Evolutionary conservation across 2,113 vertebrate species (phyloP).

Genomic region (Agapornis roseicollis): DNA sequence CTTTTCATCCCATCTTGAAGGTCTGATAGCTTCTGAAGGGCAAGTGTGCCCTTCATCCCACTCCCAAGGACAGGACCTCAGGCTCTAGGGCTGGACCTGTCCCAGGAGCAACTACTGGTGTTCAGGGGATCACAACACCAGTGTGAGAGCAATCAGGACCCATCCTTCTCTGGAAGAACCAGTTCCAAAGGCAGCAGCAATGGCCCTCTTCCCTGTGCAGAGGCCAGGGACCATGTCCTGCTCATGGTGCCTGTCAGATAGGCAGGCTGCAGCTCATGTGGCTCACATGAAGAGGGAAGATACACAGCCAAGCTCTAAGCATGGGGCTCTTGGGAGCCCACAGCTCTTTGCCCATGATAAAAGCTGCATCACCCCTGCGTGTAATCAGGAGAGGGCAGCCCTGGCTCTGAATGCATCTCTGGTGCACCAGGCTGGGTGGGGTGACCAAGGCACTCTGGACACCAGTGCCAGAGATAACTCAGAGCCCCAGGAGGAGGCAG

Average conservation of each 20-base stretch:
- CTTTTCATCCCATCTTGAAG: not conserved
- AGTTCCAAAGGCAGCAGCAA: not conserved
- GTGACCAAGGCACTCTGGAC: slow-evolving; percentile 10
- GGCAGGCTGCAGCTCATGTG: not conserved
- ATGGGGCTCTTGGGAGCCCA: not conserved
- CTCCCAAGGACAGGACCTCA: too few relatives aligned
- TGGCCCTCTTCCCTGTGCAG: not conserved
- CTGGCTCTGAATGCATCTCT: slow-evolving; percentile 5
- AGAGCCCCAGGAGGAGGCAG: not conserved
- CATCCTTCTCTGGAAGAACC: not conserved
- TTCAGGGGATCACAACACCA: not conserved
- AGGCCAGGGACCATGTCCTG: not conserved
- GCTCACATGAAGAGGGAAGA: not conserved
- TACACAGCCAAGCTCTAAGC: accelerated
- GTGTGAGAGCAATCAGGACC: not conserved
- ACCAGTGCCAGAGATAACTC: not conserved
- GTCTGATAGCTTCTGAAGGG: not conserved
- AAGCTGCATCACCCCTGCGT: not conserved
- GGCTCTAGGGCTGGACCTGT: not conserved
- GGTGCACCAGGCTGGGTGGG: slow-evolving; percentile 54
- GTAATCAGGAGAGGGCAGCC: slow-evolving; percentile 63
- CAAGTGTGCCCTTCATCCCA: not conserved
- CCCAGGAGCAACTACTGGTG: not conserved
- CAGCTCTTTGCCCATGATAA: slow-evolving; percentile 56
- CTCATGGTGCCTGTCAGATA: not conserved